Base-by-base conservation (phyloP, 2,888 invertebrate genomes). In the Sthenelais limicola region DNA sequence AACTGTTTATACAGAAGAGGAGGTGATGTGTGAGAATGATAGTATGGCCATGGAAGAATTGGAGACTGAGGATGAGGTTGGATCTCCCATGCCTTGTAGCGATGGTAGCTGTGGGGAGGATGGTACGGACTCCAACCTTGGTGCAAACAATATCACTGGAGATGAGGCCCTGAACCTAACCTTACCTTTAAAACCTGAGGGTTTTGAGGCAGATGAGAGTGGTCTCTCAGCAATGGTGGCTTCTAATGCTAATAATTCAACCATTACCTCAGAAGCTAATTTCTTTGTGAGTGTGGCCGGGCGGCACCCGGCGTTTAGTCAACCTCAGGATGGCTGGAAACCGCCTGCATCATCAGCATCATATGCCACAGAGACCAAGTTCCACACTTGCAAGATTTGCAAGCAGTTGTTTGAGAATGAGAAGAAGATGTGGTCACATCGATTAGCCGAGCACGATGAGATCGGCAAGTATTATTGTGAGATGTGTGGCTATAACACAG, bases 381-480 rank as follows among this genome's bases (percentile, higher is more conserved):
- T 49, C 43, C 66, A 62, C 47, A 54, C 49, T 18, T 75, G 76
- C 48, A 56, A 62, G 33, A 49, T 68, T 18, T 77, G 77, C 28
- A 35, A 52, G n/a, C 48, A 56, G 67, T 30, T 48, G 21, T 77
- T 77, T 35, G 73, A 75, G 15, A 56, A 38, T 48, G 54, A 68
- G 5, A 68, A 72, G 21, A 62, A 54, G 32, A 73, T 74, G 76
- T 76, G 77, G 76, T 43, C 73, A 15, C 77, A 76, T 38, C 38
- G 56, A 0, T 21, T 73, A 0, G 52, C 35, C 24, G 71, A 68
- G 35, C 75, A 75, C 49, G 56, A 68, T n/a, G 74, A 58, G 21
- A 28, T 47, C 24, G 47, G 12, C 47, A 51, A 69, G 28, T 58
- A 75, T 26, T 49, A 30, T 54, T 78, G 77, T 52, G 74, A 76